These are phyloP conservation scores for Euzophera pinguis DNA, from an alignment of 2,888 invertebrate species.

Conservation along the genomic window DNA sequence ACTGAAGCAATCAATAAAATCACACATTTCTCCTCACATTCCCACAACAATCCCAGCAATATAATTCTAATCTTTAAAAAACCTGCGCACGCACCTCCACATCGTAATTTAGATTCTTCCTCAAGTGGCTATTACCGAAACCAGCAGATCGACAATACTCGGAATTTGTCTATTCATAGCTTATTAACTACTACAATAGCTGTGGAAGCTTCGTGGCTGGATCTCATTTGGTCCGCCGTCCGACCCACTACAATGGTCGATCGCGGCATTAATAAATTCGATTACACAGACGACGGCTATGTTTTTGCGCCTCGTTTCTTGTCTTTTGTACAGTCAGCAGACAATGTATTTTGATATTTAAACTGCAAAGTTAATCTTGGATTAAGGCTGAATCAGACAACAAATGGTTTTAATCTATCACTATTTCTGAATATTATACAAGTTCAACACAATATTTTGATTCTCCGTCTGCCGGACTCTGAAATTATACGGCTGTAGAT, in stretches of 20 bases:
- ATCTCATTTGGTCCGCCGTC: conserved; percentile 21
- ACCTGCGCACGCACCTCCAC: neutral
- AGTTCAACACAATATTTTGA: no score
- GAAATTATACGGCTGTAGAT: no score
- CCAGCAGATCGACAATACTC: neutral
- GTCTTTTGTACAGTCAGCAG: neutral
- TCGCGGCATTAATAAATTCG: conserved; percentile 43
- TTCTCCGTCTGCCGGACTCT: no score
- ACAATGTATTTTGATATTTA: no score
- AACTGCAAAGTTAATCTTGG: no score
- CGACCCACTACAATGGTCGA: conserved; percentile 24
- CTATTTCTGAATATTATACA: no score
- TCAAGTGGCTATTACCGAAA: conserved; percentile 12
- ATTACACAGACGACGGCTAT: conserved; percentile 29
- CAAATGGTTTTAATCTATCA: no score
- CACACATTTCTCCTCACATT: neutral
- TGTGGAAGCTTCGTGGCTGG: conserved; percentile 7
- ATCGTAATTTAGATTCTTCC: conserved; percentile 1
- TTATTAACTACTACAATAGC: conserved; percentile 25
- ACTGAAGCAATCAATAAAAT: neutral
- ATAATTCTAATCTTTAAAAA: neutral
- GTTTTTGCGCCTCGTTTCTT: conserved; percentile 13
- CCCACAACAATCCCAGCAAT: neutral
- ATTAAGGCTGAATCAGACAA: no score
- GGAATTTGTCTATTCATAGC: conserved; percentile 28